Conservation (phyloP, 2,113 vertebrate species). For the Ariopsis seemanni region DNA sequence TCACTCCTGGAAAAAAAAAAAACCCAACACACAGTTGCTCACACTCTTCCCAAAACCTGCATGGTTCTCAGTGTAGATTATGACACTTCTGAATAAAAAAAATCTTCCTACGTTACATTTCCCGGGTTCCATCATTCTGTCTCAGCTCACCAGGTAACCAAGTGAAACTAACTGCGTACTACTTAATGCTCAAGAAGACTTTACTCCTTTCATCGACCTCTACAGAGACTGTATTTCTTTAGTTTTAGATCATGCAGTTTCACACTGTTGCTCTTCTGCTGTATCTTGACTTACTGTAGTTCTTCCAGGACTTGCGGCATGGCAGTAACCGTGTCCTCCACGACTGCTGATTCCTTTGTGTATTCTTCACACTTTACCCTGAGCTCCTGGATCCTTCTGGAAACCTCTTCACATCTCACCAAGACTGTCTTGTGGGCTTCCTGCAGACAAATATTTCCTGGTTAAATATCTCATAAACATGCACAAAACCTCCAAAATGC, state of each 20-base stretch:
- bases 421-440: slow-evolving; percentile 52
- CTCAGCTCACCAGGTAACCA: not conserved
- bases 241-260: not conserved
- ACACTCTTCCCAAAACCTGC: not conserved
- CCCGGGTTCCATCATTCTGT: not conserved
- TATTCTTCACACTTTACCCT: slow-evolving; percentile 51
- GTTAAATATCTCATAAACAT: not conserved
- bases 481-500: not conserved
- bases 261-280: no score
- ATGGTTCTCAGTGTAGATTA: not conserved
- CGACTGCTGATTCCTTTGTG: slow-evolving; percentile 53
- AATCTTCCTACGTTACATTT: not conserved
- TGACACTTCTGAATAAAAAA: not conserved
- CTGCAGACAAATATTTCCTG: slow-evolving; percentile 56
- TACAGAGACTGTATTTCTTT: not conserved
- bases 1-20: slow-evolving; percentile 60
- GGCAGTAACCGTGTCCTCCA: slow-evolving; percentile 52
- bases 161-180: not conserved
- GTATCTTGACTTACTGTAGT: slow-evolving; percentile 64
- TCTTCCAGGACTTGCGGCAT: slow-evolving; percentile 57
- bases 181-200: not conserved
- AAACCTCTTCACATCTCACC: slow-evolving; percentile 54
- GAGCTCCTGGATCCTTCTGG: slow-evolving; percentile 58
- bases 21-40: not conserved
- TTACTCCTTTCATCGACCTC: not conserved